Percentiles rank a stretch among this genome's conserved stretches.
Conservation (phyloP, 2,797 vertebrate genomes). For the Antrozous pallidus region DNA sequence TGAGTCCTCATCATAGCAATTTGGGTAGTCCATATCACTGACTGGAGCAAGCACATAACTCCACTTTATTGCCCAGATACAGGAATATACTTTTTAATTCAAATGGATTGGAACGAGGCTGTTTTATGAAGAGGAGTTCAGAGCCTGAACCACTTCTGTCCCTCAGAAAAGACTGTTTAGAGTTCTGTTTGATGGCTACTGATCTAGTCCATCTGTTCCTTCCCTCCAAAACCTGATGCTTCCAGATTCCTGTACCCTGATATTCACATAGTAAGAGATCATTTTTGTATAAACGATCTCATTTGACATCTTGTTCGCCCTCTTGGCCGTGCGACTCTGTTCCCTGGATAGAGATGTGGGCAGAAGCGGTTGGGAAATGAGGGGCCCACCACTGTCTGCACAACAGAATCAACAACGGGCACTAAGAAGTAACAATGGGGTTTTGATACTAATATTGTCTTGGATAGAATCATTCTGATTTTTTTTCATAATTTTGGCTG, state of each 20-base stretch:
- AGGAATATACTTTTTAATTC: not conserved
- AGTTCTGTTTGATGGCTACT: not conserved
- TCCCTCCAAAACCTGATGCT: not conserved
- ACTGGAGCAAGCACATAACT: not conserved
- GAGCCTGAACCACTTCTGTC: not conserved
- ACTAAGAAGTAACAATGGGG: not conserved
- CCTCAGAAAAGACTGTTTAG: not conserved
- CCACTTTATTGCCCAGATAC: not conserved
- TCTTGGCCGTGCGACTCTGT: rapidly evolving
- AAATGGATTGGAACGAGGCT: not conserved
- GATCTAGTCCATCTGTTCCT: not conserved
- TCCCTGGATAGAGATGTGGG: not conserved
- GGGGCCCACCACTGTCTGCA: not conserved
- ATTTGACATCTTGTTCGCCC: not conserved
- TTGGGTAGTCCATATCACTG: not conserved
- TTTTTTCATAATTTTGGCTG: not conserved
- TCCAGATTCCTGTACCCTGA: not conserved
- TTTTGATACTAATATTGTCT: not conserved
- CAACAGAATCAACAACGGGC: not conserved
- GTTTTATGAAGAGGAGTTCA: not conserved
- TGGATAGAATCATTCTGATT: not conserved
- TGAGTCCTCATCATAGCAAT: not conserved
- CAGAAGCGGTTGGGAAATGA: not conserved
- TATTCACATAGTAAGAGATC: not conserved
- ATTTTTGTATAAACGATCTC: not conserved